Conservation (phyloP, 2,113 vertebrate genomes). For the Panthera tigris region DNA sequence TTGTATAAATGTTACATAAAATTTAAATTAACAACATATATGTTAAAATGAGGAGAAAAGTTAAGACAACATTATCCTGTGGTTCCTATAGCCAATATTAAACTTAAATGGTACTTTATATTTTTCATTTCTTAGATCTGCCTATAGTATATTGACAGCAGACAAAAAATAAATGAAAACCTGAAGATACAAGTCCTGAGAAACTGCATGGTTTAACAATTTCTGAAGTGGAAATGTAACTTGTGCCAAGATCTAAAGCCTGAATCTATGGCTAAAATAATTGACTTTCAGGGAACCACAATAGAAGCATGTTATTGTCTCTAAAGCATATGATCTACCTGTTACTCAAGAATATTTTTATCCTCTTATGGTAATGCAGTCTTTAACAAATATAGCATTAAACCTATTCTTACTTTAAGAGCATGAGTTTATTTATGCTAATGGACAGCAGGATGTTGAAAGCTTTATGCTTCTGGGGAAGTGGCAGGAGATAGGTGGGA, state of each 20-base stretch:
- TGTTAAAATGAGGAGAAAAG: neutral
- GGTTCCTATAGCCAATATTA: conserved; percentile 1
- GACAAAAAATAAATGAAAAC: conserved; percentile 67
- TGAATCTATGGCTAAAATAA: conserved; percentile 60
- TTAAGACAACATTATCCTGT: conserved; percentile 28
- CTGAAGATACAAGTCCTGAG: neutral
- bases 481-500: conserved; percentile 72
- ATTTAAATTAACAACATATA: conserved; percentile 61
- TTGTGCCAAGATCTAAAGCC: conserved; percentile 42
- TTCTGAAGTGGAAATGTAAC: conserved; percentile 50
- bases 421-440: conserved; percentile 78
- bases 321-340: conserved; percentile 53
- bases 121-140: conserved; percentile 51
- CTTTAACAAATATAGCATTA: conserved; percentile 68
- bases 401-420: conserved; percentile 75
- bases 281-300: conserved; percentile 60
- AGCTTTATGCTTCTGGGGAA: conserved; percentile 69
- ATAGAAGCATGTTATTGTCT: conserved; percentile 48
- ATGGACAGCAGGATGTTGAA: conserved; percentile 77
- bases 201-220: conserved; percentile 4
- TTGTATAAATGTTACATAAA: conserved; percentile 66
- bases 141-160: conserved; percentile 32
- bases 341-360: conserved; percentile 73
- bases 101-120: conserved; percentile 60
- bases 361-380: conserved; percentile 54